These are phyloP conservation scores for Polyploca ridens DNA, from an alignment of 2,888 invertebrate species.

Conservation along the genomic window DNA sequence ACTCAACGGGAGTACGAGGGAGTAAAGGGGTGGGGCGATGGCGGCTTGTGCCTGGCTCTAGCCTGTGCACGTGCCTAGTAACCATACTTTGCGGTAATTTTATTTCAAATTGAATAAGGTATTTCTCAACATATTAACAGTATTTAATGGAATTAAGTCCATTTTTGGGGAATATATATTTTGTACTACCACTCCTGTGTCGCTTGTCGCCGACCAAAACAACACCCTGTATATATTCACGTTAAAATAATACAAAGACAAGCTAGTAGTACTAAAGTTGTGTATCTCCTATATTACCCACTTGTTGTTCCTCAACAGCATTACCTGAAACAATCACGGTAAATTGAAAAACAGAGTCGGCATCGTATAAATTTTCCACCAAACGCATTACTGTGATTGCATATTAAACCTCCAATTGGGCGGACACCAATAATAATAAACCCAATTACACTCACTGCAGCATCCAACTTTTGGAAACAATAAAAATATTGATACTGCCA, in stretches of 20 bases:
- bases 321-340: conserved; percentile 35
- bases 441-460: neutral
- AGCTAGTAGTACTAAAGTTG: conserved; percentile 21
- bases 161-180: no score
- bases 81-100: no score
- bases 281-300: conserved; percentile 23
- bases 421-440: conserved; percentile 22
- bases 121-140: no score
- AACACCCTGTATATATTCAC: no score
- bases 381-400: conserved; percentile 53
- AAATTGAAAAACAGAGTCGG: conserved; percentile 33
- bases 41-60: no score
- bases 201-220: no score
- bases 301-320: conserved; percentile 17
- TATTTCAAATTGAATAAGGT: no score
- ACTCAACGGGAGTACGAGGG: no score
- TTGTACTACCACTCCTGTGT: no score
- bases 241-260: neutral
- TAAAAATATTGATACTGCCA: conserved; percentile 3
- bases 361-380: conserved; percentile 21
- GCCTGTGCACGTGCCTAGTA: no score
- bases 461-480: neutral
- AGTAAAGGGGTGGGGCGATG: no score
- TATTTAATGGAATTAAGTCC: no score
- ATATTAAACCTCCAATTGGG: conserved; percentile 48